Evolutionary conservation across 2,888 invertebrate genomes (phyloP).

Genomic region (Cantharis rustica): DNA sequence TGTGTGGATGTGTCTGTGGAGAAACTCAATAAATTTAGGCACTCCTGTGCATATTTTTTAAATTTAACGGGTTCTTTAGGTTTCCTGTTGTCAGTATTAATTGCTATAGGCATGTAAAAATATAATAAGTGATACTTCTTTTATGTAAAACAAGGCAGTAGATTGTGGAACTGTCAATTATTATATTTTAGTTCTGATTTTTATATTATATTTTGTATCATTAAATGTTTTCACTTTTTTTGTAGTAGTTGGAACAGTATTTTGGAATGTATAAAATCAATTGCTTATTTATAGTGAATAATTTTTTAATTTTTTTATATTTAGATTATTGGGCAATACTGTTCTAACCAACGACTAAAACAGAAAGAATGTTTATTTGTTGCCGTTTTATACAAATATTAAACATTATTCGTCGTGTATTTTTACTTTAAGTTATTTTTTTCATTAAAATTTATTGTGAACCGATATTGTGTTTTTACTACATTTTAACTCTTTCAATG

Average conservation of each 20-base stretch:
- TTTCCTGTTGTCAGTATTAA: slow-evolving; percentile 39
- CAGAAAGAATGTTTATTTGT: background rate
- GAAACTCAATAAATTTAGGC: slow-evolving; percentile 11
- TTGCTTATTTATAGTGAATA: background rate
- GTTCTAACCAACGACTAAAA: background rate
- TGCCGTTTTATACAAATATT: background rate
- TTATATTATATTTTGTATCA: slow-evolving; percentile 9
- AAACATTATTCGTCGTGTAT: background rate
- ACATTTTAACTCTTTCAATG: background rate
- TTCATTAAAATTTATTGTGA: slow-evolving; percentile 7
- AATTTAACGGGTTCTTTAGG: slow-evolving; percentile 26
- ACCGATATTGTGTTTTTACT: background rate
- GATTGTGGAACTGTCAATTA: slow-evolving; percentile 10
- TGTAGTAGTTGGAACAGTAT: slow-evolving; percentile 8
- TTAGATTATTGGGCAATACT: background rate
- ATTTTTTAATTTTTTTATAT: background rate
- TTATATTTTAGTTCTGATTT: slow-evolving; percentile 19
- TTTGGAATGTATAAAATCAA: background rate
- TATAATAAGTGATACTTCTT: slow-evolving; percentile 17
- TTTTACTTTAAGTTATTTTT: slow-evolving; percentile 8
- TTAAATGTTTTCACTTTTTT: slow-evolving; percentile 3
- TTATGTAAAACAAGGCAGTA: slow-evolving; percentile 23
- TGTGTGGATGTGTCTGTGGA: background rate
- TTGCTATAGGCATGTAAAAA: slow-evolving; percentile 10
- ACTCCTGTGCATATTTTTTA: slow-evolving; percentile 22